These are phyloP conservation scores for Salvator merianae DNA, from an alignment of 2,113 vertebrate species.

Conservation along the genomic window DNA sequence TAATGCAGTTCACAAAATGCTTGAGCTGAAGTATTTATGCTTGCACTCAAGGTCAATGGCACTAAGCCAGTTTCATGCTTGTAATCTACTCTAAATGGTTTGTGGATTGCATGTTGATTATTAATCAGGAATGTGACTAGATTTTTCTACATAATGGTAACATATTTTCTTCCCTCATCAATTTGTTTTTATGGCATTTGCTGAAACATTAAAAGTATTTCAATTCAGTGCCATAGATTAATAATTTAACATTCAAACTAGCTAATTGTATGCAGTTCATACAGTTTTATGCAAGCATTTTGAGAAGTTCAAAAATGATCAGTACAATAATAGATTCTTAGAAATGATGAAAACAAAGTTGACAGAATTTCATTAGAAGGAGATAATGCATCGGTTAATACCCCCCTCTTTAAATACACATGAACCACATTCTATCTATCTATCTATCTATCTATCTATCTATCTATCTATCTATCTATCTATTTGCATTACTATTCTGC, in stretches of 20 bases:
- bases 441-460: no score
- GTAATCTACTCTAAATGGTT: background rate
- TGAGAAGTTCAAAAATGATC: background rate
- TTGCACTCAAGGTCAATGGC: conserved; percentile 11
- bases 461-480: no score
- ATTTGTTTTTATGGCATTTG: no score
- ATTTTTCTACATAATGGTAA: background rate
- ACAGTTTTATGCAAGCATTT: background rate
- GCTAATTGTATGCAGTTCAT: background rate
- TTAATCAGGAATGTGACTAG: background rate
- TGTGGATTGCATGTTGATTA: conserved; percentile 7
- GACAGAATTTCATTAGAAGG: background rate
- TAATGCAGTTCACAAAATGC: background rate
- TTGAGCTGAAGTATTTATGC: conserved; percentile 2
- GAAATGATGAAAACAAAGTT: background rate
- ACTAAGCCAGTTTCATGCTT: conserved; percentile 4
- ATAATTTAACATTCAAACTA: background rate
- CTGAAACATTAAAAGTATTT: no score
- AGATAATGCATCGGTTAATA: background rate
- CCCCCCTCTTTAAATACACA: no score
- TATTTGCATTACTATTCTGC: no score
- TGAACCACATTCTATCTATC: background rate
- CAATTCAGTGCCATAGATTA: background rate
- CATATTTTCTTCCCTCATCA: no score
- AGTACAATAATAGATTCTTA: background rate